Evolutionary conservation across 2,888 invertebrate species (phyloP).

Genomic region (Oxycera nigricornis): DNA sequence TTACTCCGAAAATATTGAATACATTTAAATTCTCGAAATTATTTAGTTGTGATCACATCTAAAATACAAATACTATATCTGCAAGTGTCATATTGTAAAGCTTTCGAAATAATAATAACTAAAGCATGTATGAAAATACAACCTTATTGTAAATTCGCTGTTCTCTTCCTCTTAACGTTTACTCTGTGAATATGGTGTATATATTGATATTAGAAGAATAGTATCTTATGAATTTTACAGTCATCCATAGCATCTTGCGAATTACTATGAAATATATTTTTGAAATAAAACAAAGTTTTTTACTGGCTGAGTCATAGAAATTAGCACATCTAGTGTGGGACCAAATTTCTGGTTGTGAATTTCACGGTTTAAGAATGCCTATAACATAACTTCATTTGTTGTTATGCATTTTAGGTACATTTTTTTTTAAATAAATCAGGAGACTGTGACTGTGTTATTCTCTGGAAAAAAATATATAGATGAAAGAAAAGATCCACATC

Average conservation of each 20-base stretch:
- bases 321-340: no score
- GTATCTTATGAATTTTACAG: conserved; percentile 3
- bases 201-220: conserved; percentile 13
- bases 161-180: neutral
- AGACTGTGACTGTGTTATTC: no score
- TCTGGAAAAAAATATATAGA: no score
- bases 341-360: no score
- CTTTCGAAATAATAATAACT: neutral
- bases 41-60: no score
- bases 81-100: neutral
- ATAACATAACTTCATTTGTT: no score
- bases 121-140: neutral
- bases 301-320: no score
- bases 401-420: no score
- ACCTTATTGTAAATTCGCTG: conserved; percentile 4
- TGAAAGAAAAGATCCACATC: no score
- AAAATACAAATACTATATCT: neutral
- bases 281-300: neutral
- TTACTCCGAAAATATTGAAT: no score
- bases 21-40: neutral
- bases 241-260: neutral
- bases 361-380: no score
- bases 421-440: no score
- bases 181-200: conserved; percentile 22
- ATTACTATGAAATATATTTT: conserved; percentile 27